Evolutionary conservation across 2,888 invertebrate genomes (phyloP).

Genomic region (Ectropis crepuscularia): DNA sequence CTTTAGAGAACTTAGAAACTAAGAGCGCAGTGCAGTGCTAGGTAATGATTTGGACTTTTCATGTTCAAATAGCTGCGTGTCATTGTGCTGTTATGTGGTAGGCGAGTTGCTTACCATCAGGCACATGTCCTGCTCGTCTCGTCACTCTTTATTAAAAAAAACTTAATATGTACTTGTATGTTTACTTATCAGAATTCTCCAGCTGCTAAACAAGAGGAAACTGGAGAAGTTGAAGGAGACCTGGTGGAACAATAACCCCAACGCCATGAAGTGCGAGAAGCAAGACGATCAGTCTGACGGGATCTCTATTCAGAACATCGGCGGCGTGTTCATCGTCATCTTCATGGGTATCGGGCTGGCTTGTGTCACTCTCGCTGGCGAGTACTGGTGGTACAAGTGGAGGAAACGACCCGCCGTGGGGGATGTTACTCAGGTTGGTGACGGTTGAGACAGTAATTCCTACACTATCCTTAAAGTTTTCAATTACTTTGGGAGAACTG

Average conservation of each 20-base stretch:
- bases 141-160: no score
- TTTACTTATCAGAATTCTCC: conserved; percentile 89
- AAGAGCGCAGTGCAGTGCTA: no score
- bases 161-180: no score
- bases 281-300: conserved; percentile 98
- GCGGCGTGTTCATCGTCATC: conserved; percentile 98
- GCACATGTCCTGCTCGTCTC: no score
- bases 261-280: conserved; percentile 91
- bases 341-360: conserved; percentile 97
- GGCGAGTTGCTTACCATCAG: no score
- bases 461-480: not conserved
- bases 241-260: conserved; percentile 97
- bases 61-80: no score
- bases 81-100: no score
- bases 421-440: conserved; percentile 84
- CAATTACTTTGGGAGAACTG: not conserved
- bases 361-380: conserved; percentile 94
- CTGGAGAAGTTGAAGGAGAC: conserved; percentile 97
- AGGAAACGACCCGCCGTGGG: conserved; percentile 86
- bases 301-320: conserved; percentile 98
- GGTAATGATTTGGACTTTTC: no score
- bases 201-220: conserved; percentile 95
- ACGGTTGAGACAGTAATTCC: no score
- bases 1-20: no score
- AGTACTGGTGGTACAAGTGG: conserved; percentile 97